Evolutionary conservation across 2,888 invertebrate species (phyloP).

Genomic region (Aphodius granarius): DNA sequence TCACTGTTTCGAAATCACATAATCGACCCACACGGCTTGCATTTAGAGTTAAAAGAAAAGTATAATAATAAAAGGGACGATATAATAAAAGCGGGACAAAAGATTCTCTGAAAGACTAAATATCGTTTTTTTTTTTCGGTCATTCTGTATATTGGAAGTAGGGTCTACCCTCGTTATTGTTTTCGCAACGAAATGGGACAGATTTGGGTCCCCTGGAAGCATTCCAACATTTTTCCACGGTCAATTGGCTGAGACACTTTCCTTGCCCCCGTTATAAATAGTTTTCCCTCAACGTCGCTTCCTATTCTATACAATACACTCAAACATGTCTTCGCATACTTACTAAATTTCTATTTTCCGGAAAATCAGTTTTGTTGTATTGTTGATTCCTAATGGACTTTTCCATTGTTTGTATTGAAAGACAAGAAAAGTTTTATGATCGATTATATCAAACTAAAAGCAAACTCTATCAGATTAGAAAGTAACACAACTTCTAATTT

Average conservation of each 20-base stretch:
- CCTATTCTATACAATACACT: background rate
- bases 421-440: too few species aligned
- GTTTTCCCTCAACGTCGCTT: background rate
- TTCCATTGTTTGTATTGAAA: background rate
- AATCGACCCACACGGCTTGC: too few species aligned
- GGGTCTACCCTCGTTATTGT: background rate
- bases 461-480: too few species aligned
- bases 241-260: background rate
- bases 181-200: background rate
- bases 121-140: background rate
- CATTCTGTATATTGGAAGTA: background rate
- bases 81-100: too few species aligned
- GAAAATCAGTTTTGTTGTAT: background rate
- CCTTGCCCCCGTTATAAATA: background rate
- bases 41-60: too few species aligned
- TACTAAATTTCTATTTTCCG: background rate
- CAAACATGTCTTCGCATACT: too few species aligned
- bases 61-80: too few species aligned
- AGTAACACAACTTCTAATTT: too few species aligned
- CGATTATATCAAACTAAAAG: too few species aligned
- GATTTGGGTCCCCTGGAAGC: background rate
- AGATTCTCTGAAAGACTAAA: too few species aligned
- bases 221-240: background rate
- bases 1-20: background rate
- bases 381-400: background rate